A percentile compares a stretch with the other conserved stretches of the same genome.
phyloP scores from a whole-genome alignment of 1,140 invertebrate species.

The Caenorhabditis inopinata region DNA sequence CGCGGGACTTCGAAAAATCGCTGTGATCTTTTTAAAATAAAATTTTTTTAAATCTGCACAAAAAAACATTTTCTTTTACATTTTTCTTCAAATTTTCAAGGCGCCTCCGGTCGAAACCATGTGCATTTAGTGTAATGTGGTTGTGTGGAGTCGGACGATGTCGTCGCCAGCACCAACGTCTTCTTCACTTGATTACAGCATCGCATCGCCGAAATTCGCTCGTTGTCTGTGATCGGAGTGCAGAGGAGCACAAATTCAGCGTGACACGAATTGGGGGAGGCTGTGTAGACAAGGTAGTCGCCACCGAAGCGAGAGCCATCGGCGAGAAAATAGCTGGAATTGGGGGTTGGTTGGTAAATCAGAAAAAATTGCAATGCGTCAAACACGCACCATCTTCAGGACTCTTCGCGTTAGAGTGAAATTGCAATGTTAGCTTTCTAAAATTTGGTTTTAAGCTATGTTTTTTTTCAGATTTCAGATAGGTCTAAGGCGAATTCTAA shows the following conservation, averaged over 20 bases:
- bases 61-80: too few relatives aligned
- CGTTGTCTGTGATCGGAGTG: background rate
- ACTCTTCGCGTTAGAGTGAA: too few relatives aligned
- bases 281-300: background rate
- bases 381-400: too few relatives aligned
- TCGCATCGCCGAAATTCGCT: background rate
- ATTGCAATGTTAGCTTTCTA: too few relatives aligned
- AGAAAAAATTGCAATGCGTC: too few relatives aligned
- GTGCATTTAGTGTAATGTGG: conserved; percentile 18
- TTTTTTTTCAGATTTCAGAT: too few relatives aligned
- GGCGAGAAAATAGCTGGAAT: background rate
- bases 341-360: background rate
- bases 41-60: too few relatives aligned
- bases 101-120: background rate
- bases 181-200: conserved; percentile 29
- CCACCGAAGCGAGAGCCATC: conserved; percentile 2
- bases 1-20: too few relatives aligned
- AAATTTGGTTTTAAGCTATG: too few relatives aligned
- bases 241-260: conserved; percentile 14
- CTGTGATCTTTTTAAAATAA: too few relatives aligned
- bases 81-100: background rate
- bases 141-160: background rate
- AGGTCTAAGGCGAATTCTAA: too few relatives aligned
- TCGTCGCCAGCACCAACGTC: background rate
- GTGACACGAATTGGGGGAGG: background rate